phyloP scores from a whole-genome alignment of 2,113 vertebrate species.

The Tamias sibiricus region DNA sequence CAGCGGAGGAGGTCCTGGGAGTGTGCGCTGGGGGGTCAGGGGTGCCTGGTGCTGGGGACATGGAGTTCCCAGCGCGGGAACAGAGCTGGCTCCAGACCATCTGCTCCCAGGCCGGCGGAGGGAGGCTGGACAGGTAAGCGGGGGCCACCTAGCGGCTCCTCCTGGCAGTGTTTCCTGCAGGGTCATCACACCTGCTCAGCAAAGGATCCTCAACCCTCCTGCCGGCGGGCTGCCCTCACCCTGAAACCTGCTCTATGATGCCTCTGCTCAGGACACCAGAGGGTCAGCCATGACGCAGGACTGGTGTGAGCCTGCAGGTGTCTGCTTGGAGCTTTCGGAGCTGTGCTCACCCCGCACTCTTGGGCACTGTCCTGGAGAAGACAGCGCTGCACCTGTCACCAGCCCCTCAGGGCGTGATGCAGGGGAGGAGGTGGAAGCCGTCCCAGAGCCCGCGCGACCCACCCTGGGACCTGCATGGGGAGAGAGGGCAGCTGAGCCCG shows the following conservation, averaged over 20 bases:
- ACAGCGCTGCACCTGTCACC: not conserved
- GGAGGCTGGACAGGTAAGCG: not conserved
- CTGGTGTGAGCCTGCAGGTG: accelerated
- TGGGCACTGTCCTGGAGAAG: not conserved
- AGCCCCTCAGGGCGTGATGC: accelerated
- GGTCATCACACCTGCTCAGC: not conserved
- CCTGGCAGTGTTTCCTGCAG: not conserved
- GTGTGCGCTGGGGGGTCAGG: not conserved
- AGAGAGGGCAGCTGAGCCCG: not conserved
- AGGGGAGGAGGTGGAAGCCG: not conserved
- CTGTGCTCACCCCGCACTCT: not conserved
- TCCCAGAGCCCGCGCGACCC: not conserved
- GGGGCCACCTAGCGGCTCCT: constrained; percentile 74
- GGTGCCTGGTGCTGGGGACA: not conserved
- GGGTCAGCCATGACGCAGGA: accelerated
- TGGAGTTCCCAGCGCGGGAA: not conserved
- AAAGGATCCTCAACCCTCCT: not conserved
- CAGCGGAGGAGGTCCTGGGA: accelerated
- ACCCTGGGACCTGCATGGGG: accelerated
- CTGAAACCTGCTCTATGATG: not conserved
- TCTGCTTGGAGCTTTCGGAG: accelerated
- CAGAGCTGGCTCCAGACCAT: accelerated
- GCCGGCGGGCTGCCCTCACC: not conserved
- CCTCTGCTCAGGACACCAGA: not conserved
- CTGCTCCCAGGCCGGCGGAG: not conserved